phyloP scores from a whole-genome alignment of 2,113 vertebrate species.

The Bujurquina vittata region DNA sequence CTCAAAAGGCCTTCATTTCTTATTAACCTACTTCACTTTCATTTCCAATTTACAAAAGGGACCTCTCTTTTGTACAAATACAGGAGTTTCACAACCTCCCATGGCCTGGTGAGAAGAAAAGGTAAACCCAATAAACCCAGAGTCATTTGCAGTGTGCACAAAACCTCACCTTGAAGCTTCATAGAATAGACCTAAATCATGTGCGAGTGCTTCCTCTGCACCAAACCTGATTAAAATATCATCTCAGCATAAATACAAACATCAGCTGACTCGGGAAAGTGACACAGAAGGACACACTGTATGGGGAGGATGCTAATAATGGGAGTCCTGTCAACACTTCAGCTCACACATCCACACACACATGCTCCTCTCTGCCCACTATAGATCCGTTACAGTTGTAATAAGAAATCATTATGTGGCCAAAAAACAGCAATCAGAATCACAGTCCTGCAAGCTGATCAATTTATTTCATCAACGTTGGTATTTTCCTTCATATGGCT shows the following conservation, averaged over 20 bases:
- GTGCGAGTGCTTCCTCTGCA: neutral
- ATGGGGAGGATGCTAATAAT: constrained; percentile 45
- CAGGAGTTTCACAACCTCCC: neutral
- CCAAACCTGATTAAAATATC: constrained; percentile 20
- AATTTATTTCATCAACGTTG: neutral
- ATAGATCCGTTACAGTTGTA: neutral
- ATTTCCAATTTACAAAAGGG: neutral
- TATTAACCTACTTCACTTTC: neutral
- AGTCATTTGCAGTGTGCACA: constrained; percentile 1
- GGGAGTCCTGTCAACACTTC: constrained; percentile 51
- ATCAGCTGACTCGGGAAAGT: constrained; percentile 46
- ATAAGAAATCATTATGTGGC: neutral
- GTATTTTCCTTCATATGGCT: neutral
- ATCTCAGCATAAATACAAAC: neutral
- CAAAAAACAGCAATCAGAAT: neutral
- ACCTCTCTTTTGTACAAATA: neutral
- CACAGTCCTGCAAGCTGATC: too few relatives aligned
- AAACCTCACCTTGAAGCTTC: constrained; percentile 16
- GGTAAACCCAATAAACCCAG: neutral
- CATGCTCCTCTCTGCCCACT: neutral
- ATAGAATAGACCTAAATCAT: neutral
- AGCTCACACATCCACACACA: neutral
- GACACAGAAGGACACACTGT: constrained; percentile 39
- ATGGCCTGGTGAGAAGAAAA: neutral
- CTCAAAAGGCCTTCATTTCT: neutral